phyloP scores from a whole-genome alignment of 2,113 vertebrate genomes.

The Carlito syrichta region DNA sequence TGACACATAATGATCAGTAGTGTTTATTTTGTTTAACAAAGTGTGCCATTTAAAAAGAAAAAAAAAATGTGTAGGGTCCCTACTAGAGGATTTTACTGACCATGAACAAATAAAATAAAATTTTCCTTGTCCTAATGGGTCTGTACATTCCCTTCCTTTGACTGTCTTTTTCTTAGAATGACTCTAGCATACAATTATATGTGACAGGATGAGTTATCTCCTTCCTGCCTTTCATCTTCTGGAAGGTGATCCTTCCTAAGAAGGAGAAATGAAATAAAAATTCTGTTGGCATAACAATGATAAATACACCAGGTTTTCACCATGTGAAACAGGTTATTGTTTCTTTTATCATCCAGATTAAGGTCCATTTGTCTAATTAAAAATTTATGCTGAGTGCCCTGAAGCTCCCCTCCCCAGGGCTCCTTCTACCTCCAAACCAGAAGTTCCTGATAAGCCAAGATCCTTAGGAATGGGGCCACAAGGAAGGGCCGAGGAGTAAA shows the following conservation, averaged over 20 bases:
- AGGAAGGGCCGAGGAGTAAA: not conserved
- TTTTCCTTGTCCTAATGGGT: not conserved
- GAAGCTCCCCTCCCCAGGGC: not conserved
- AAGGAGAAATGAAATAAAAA: not conserved
- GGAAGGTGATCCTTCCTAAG: not conserved
- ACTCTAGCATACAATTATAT: fast-evolving
- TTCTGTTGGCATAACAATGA: not conserved
- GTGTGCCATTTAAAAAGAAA: not conserved
- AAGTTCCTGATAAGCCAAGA: not conserved
- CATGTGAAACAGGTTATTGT: not conserved
- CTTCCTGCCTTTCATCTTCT: not conserved
- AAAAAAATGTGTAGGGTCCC: not conserved
- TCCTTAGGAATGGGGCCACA: not conserved
- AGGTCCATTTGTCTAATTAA: no score
- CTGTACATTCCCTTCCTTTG: not conserved
- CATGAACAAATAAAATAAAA: not conserved
- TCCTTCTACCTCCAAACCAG: not conserved
- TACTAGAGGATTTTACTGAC: not conserved
- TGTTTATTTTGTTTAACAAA: not conserved
- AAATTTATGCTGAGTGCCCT: not conserved
- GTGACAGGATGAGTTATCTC: not conserved
- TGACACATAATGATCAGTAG: not conserved
- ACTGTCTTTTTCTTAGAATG: not conserved
- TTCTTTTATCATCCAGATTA: not conserved
- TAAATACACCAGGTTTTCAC: not conserved